These are phyloP conservation scores for Diabrotica balteata DNA, from an alignment of 2,888 invertebrate genomes.

Conservation along the genomic window DNA sequence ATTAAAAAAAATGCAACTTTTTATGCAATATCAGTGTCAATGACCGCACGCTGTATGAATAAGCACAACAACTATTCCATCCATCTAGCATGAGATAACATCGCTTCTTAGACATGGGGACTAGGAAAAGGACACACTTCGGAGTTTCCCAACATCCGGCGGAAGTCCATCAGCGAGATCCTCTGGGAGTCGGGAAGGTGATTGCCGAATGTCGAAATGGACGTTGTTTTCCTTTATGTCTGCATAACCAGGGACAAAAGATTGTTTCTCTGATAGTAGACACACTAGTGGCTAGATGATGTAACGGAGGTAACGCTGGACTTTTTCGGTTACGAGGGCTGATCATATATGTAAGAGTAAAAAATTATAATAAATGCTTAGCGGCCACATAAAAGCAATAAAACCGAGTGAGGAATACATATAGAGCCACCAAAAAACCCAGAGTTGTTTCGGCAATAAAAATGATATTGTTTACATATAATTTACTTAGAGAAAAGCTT, in stretches of 20 bases:
- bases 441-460: too few species aligned
- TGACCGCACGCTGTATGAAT: too few species aligned
- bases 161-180: constrained; percentile 58
- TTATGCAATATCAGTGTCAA: too few species aligned
- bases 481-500: too few species aligned
- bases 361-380: too few species aligned
- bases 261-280: constrained; percentile 8
- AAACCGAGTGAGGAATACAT: too few species aligned
- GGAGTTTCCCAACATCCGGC: constrained; percentile 53
- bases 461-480: too few species aligned
- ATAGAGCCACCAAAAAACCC: too few species aligned
- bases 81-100: constrained; percentile 13
- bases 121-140: constrained; percentile 53
- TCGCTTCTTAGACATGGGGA: constrained; percentile 22
- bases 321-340: constrained; percentile 3
- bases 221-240: constrained; percentile 58
- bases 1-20: too few species aligned
- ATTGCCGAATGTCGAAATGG: constrained; percentile 52
- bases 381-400: too few species aligned
- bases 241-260: constrained; percentile 36
- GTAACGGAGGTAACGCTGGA: constrained; percentile 1
- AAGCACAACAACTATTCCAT: constrained; percentile 7
- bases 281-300: neutral
- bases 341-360: neutral
- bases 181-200: constrained; percentile 56